These are phyloP conservation scores for Eulemur rubriventer DNA, from an alignment of 2,797 vertebrate species.

Conservation along the genomic window DNA sequence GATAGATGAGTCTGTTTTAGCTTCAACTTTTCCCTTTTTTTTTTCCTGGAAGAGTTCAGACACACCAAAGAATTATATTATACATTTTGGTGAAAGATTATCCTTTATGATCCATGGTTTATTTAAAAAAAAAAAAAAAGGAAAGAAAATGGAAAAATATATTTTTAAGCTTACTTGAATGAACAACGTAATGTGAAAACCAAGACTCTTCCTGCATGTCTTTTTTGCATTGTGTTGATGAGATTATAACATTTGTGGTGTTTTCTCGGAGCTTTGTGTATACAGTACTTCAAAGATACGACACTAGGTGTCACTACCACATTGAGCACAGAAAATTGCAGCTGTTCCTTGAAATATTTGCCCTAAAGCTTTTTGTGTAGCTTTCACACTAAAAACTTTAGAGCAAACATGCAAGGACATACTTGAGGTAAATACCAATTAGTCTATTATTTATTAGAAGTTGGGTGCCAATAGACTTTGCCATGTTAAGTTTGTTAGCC, in stretches of 20 bases:
- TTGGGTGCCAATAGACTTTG: constrained; percentile 51
- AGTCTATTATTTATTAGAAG: constrained; percentile 68
- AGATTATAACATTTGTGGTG: constrained; percentile 50
- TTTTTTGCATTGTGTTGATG: constrained; percentile 89
- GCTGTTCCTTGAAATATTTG: constrained; percentile 14
- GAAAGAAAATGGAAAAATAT: constrained; percentile 75
- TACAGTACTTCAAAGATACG: constrained; percentile 6
- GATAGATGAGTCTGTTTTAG: not conserved
- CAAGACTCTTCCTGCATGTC: constrained; percentile 91
- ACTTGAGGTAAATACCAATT: constrained; percentile 73
- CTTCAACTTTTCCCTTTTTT: constrained; percentile 74
- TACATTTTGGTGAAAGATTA: constrained; percentile 95
- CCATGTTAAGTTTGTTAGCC: constrained; percentile 57
- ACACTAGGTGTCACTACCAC: constrained; percentile 84
- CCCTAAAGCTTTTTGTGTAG: constrained; percentile 54
- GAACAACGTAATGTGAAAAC: constrained; percentile 96
- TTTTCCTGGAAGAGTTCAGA: constrained; percentile 91
- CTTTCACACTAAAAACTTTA: constrained; percentile 54
- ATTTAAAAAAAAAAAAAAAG: constrained; percentile 84
- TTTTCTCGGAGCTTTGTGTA: not conserved
- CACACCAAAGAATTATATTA: constrained; percentile 98
- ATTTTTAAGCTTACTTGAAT: constrained; percentile 95
- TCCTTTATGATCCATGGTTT: constrained; percentile 91
- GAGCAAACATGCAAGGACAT: constrained; percentile 55
- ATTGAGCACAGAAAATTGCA: constrained; percentile 57